phyloP scores from a whole-genome alignment of 2,797 vertebrate species.

The Xiphophorus birchmanni region DNA sequence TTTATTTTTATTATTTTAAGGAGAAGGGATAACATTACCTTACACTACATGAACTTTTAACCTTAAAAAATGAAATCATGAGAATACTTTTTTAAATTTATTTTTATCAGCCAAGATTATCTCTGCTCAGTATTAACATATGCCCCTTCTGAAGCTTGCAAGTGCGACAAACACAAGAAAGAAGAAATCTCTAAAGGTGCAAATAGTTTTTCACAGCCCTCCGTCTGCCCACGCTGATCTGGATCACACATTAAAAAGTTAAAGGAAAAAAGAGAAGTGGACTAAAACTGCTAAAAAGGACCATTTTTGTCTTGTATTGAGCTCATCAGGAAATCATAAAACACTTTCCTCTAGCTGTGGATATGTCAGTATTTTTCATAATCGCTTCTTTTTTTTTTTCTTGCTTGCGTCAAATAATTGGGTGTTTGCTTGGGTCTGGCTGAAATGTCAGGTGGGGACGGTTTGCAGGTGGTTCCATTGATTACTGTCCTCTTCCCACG shows the following conservation, averaged over 20 bases:
- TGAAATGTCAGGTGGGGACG: conserved; percentile 42
- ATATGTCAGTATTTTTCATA: conserved; percentile 41
- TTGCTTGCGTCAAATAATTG: conserved; percentile 42
- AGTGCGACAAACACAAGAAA: background rate
- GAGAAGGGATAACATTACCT: background rate
- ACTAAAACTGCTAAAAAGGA: conserved; percentile 41
- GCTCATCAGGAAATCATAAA: conserved; percentile 29
- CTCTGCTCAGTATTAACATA: background rate
- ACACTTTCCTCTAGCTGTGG: conserved; percentile 22
- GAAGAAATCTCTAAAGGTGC: background rate
- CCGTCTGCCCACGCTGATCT: background rate
- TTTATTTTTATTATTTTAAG: background rate
- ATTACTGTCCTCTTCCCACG: conserved; percentile 22
- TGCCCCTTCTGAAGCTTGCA: background rate
- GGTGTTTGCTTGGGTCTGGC: conserved; percentile 26
- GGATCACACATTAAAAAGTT: background rate
- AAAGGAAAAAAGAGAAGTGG: conserved; percentile 2
- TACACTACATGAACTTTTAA: background rate
- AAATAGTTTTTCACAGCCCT: background rate
- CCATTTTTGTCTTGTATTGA: conserved; percentile 19
- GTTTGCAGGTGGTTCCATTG: conserved; percentile 37
- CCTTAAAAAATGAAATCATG: background rate
- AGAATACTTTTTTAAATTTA: background rate
- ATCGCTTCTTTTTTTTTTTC: conserved; percentile 1
- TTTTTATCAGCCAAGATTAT: background rate